These are phyloP conservation scores for Triops longicaudatus DNA, from an alignment of 1,140 invertebrate species.

Conservation along the genomic window DNA sequence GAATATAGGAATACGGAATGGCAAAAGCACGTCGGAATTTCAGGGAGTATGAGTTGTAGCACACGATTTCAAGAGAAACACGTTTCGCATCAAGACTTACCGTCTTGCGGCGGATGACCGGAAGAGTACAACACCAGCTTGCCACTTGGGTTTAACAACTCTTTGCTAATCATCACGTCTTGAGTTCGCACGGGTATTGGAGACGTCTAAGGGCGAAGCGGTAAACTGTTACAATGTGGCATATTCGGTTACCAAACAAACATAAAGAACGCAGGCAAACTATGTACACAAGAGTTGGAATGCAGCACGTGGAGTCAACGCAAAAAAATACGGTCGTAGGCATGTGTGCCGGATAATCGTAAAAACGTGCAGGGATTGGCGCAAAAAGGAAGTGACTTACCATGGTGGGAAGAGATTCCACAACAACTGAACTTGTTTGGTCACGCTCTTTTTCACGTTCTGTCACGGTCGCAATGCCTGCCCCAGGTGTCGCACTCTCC, in stretches of 20 bases:
- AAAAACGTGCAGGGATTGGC: neutral
- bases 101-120: slow-evolving; percentile 9
- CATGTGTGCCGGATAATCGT: neutral
- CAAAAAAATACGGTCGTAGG: neutral
- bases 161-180: neutral
- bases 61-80: too few species aligned
- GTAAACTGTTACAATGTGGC: neutral
- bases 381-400: slow-evolving; percentile 2
- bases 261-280: neutral
- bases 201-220: neutral
- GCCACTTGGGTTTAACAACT: neutral
- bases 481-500: neutral
- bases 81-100: neutral
- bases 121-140: neutral
- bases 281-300: neutral
- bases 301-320: neutral
- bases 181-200: neutral
- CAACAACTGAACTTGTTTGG: neutral
- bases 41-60: too few species aligned
- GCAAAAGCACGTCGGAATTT: too few species aligned
- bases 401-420: slow-evolving; percentile 5
- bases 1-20: too few species aligned
- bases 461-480: neutral
- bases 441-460: slow-evolving; percentile 11
- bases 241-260: neutral